phyloP scores from a whole-genome alignment of 2,113 vertebrate species.

The Atractosteus spatula region DNA sequence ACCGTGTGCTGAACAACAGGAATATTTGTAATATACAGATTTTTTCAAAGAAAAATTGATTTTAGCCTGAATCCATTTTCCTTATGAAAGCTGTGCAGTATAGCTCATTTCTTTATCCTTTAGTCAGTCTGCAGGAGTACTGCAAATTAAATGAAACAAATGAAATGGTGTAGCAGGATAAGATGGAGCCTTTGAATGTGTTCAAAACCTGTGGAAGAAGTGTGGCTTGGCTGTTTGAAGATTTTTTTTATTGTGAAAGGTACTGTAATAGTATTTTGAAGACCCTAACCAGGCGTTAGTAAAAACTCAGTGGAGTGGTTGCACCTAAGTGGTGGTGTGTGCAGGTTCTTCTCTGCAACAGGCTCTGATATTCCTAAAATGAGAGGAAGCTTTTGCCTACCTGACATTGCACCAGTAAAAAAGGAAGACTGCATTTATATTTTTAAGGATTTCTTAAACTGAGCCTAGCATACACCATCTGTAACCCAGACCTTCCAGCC shows the following conservation, averaged over 20 bases:
- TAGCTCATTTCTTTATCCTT: slow-evolving; percentile 19
- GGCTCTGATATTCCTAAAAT: background rate
- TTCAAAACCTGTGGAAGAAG: background rate
- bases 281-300: too few relatives aligned
- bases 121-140: background rate
- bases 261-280: too few relatives aligned
- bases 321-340: background rate
- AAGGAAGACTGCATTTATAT: slow-evolving; percentile 5
- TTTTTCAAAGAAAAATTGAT: slow-evolving; percentile 21
- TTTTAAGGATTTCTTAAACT: slow-evolving; percentile 14
- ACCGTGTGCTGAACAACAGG: slow-evolving; percentile 10
- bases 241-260: too few relatives aligned
- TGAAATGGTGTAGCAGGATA: slow-evolving; percentile 13
- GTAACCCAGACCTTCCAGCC: slow-evolving; percentile 28
- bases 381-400: slow-evolving; percentile 13
- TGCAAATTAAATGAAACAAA: background rate
- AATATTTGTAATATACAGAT: slow-evolving; percentile 13
- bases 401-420: slow-evolving; percentile 19
- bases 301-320: background rate
- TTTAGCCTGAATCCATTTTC: slow-evolving; percentile 8
- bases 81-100: background rate
- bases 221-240: background rate
- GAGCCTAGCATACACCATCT: slow-evolving; percentile 22
- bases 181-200: background rate
- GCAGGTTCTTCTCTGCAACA: background rate